phyloP scores from a whole-genome alignment of 1,140 invertebrate genomes.

The Hermetia illucens region DNA sequence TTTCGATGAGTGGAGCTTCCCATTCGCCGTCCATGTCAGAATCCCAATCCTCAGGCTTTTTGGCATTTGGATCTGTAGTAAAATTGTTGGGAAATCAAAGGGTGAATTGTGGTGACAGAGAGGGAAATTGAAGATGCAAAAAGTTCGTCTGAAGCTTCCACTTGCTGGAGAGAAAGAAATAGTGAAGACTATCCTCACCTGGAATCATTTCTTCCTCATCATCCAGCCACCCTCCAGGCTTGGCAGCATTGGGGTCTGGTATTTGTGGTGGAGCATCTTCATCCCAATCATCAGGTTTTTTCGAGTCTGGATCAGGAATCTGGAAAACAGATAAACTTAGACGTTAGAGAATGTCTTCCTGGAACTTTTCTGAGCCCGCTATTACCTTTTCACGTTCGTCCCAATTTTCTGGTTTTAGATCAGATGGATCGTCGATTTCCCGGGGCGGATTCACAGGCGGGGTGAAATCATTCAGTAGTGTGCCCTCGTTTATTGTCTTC shows the following conservation, averaged over 20 bases:
- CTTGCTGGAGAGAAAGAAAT: background rate
- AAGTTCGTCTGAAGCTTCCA: background rate
- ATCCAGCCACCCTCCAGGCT: conserved; percentile 90
- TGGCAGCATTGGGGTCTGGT: conserved; percentile 71
- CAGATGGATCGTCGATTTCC: conserved; percentile 89
- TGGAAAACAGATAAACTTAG: conserved; percentile 16
- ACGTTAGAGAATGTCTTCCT: background rate
- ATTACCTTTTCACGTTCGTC: conserved; percentile 82
- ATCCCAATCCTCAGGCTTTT: conserved; percentile 93
- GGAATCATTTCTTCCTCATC: conserved; percentile 80
- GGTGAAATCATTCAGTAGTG: conserved; percentile 74
- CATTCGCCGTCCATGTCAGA: conserved; percentile 96
- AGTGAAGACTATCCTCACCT: conserved; percentile 18
- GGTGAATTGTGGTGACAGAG: no score
- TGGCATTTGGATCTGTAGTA: conserved; percentile 72
- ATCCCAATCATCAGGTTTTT: conserved; percentile 90
- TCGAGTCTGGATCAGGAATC: conserved; percentile 75
- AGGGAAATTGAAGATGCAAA: background rate
- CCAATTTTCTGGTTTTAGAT: conserved; percentile 86
- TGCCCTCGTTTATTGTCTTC: conserved; percentile 72
- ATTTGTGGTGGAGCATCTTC: conserved; percentile 85
- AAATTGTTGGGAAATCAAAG: no score
- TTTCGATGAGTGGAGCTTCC: conserved; percentile 87
- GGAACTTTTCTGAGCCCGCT: background rate
- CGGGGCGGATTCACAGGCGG: conserved; percentile 90